phyloP scores from a whole-genome alignment of 2,113 vertebrate species.

The Oophaga pumilio region DNA sequence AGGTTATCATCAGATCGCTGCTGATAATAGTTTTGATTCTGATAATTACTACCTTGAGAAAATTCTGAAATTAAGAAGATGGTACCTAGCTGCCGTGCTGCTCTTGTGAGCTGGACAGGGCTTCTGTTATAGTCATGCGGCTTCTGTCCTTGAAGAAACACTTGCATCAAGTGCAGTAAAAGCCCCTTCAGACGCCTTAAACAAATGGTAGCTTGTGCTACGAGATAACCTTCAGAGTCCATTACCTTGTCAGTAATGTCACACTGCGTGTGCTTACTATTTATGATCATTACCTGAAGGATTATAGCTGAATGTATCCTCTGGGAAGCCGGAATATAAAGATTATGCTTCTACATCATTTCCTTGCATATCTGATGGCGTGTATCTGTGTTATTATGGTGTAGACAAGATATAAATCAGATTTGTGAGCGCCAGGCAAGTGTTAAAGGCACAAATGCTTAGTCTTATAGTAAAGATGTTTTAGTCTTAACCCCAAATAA shows the following conservation, averaged over 20 bases:
- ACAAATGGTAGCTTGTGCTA: background rate
- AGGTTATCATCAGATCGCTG: background rate
- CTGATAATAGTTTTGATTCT: background rate
- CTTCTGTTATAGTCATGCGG: background rate
- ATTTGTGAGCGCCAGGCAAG: background rate
- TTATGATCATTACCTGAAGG: background rate
- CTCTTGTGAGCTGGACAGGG: background rate
- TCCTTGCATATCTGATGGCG: background rate
- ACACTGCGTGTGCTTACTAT: background rate
- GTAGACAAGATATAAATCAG: background rate
- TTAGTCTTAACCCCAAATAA: too few relatives aligned
- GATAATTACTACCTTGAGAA: background rate
- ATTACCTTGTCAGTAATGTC: background rate
- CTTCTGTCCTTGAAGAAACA: background rate
- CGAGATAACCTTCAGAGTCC: background rate
- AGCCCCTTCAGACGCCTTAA: background rate
- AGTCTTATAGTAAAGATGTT: background rate
- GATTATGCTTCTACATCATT: background rate
- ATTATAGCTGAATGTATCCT: background rate
- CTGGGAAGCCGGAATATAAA: background rate
- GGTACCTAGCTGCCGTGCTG: background rate
- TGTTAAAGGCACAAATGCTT: background rate
- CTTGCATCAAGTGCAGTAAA: background rate
- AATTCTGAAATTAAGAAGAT: background rate
- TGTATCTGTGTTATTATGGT: background rate